A percentile compares a stretch with the other conserved stretches of the same genome.
These are phyloP conservation scores for Ataeniobius toweri DNA, from an alignment of 2,797 vertebrate genomes.

Conservation along the genomic window DNA sequence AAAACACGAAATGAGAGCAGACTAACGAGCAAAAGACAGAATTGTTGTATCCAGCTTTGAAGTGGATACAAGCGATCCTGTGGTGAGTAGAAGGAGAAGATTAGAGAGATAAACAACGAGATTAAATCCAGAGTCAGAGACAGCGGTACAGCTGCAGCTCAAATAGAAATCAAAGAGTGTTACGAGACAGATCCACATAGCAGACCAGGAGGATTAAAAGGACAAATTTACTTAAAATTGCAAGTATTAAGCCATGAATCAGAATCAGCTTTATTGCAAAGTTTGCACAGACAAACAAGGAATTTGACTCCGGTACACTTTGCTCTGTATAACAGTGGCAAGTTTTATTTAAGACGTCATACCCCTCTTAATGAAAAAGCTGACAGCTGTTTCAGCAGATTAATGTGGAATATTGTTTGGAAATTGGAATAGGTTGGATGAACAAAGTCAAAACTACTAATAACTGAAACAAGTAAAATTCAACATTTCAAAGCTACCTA, in stretches of 20 bases:
- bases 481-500: neutral
- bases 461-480: neutral
- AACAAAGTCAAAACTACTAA: neutral
- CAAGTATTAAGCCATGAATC: neutral
- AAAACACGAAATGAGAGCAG: constrained; percentile 18
- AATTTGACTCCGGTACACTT: too few species aligned
- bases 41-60: constrained; percentile 25
- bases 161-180: constrained; percentile 35
- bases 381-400: constrained; percentile 10
- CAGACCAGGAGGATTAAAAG: constrained; percentile 21
- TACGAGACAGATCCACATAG: constrained; percentile 24
- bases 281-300: too few species aligned
- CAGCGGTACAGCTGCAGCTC: constrained; percentile 50
- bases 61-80: constrained; percentile 52
- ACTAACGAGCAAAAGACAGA: constrained; percentile 12
- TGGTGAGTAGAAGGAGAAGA: constrained; percentile 62
- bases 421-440: neutral
- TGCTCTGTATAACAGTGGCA: neutral
- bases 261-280: too few species aligned
- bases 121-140: constrained; percentile 59
- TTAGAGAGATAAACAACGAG: constrained; percentile 67
- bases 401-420: neutral
- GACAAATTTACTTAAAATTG: constrained; percentile 8
- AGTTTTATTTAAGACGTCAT: neutral
- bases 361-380: constrained; percentile 5